Conservation (phyloP, 2,797 vertebrate species). For the Manis javanica region DNA sequence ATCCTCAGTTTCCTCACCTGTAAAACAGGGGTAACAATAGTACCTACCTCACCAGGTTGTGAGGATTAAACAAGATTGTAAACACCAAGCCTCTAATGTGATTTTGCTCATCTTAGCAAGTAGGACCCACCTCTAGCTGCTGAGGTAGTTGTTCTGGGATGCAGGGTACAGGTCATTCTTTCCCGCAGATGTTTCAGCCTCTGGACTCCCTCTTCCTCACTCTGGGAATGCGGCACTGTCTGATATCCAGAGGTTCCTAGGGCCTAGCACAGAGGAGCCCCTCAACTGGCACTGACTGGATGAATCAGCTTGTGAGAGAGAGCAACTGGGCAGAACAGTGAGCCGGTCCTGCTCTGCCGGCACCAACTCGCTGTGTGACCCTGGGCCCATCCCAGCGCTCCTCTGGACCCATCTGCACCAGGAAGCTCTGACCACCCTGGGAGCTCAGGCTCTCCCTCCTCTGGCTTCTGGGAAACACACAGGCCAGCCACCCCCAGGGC, state of each 20-base stretch:
- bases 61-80: accelerated
- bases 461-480: background rate
- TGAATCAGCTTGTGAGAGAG: background rate
- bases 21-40: background rate
- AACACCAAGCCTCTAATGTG: accelerated
- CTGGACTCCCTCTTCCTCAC: background rate
- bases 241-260: background rate
- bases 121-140: background rate
- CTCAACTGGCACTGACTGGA: background rate
- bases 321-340: accelerated
- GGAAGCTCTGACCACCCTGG: background rate
- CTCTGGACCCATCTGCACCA: background rate
- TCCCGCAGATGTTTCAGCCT: background rate
- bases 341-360: accelerated
- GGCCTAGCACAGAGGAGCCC: background rate
- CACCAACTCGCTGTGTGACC: background rate
- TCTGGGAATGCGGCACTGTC: background rate
- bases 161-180: background rate
- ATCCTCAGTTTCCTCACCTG: background rate
- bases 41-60: background rate
- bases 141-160: background rate
- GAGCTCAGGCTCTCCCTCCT: background rate
- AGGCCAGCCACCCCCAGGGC: background rate
- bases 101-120: background rate
- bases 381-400: background rate